Evolutionary conservation across 2,888 invertebrate genomes (phyloP).

Genomic region (Tenthredo amoena): DNA sequence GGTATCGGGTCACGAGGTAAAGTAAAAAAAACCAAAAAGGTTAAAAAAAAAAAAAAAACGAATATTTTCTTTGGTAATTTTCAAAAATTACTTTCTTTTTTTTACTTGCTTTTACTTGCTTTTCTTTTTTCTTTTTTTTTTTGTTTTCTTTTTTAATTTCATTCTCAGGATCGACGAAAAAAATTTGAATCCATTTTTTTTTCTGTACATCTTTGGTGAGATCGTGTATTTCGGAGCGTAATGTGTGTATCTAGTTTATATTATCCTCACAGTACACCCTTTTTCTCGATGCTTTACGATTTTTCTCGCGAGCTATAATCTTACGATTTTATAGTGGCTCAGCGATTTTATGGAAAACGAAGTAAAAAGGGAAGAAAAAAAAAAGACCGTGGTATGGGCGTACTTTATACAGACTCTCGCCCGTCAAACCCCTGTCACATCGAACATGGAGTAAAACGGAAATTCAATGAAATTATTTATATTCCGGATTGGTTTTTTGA

Average conservation of each 20-base stretch:
- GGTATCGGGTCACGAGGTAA: slow-evolving; percentile 22
- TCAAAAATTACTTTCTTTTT: too few species aligned
- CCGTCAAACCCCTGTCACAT: not conserved
- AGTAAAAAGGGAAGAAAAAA: not conserved
- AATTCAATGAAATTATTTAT: not conserved
- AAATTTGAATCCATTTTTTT: not conserved
- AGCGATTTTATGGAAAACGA: not conserved
- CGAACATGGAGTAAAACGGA: not conserved
- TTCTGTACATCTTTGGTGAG: not conserved
- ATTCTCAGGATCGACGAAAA: not conserved
- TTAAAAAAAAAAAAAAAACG: not conserved
- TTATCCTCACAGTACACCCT: not conserved
- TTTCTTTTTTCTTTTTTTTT: too few species aligned
- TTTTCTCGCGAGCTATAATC: not conserved
- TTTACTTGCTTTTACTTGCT: too few species aligned
- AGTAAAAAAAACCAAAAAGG: not conserved
- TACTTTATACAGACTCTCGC: not conserved
- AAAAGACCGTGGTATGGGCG: not conserved
- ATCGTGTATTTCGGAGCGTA: not conserved
- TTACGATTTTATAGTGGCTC: not conserved
- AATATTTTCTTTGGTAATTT: not conserved
- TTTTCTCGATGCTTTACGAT: not conserved
- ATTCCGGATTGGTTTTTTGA: not conserved
- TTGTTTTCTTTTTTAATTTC: not conserved
- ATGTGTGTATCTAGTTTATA: not conserved